These are phyloP conservation scores for Chionoecetes opilio DNA, from an alignment of 1,140 invertebrate species.

Conservation along the genomic window DNA sequence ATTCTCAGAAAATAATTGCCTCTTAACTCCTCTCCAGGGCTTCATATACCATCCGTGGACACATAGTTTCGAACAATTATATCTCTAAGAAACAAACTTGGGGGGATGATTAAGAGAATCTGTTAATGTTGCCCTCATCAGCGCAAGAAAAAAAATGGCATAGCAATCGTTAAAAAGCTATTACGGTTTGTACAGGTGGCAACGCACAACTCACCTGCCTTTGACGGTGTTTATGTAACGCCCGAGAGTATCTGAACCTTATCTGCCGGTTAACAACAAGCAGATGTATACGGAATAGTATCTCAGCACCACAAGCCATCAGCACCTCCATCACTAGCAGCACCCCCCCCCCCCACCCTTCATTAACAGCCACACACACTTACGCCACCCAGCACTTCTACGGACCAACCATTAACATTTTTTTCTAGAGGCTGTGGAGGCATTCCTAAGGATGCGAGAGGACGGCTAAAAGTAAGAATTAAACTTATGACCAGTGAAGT, in stretches of 20 bases:
- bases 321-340: not conserved
- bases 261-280: not conserved
- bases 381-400: not conserved
- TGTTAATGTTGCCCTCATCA: not conserved
- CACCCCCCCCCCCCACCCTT: no score
- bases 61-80: slow-evolving; percentile 1
- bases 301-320: not conserved
- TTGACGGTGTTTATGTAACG: not conserved
- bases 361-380: not conserved
- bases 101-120: not conserved
- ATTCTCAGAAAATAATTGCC: slow-evolving; percentile 1
- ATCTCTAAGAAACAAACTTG: not conserved
- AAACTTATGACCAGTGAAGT: not conserved
- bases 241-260: not conserved
- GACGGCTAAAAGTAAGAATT: not conserved
- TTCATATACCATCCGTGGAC: slow-evolving; percentile 16
- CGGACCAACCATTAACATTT: not conserved
- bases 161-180: not conserved
- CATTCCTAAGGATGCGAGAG: not conserved
- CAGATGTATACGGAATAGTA: not conserved
- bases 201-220: not conserved
- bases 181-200: not conserved
- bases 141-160: not conserved
- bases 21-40: no score
- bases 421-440: not conserved